A percentile compares a stretch with the other conserved stretches of the same genome.
Evolutionary conservation across 2,797 vertebrate genomes (phyloP).

Genomic region (Sarcophilus harrisii): DNA sequence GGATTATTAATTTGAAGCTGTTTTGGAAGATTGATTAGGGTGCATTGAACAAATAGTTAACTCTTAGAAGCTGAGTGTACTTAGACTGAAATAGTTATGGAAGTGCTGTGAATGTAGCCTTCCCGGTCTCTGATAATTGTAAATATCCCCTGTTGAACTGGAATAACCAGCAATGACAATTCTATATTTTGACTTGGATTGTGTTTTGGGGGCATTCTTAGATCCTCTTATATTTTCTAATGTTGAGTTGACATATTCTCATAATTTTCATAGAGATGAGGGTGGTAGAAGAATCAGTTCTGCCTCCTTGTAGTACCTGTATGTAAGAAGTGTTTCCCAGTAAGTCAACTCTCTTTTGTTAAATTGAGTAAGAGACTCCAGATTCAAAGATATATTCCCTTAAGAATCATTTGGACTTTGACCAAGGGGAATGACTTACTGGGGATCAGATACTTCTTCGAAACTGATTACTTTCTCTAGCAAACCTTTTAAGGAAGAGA

Average conservation of each 20-base stretch:
- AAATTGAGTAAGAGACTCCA: neutral
- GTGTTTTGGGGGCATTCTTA: neutral
- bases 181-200: neutral
- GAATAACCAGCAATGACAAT: neutral
- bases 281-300: neutral
- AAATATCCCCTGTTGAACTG: neutral
- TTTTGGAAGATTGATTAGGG: neutral
- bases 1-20: neutral
- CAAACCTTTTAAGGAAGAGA: neutral
- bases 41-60: neutral
- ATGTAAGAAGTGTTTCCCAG: neutral
- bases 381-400: neutral
- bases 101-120: neutral
- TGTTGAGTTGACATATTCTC: neutral
- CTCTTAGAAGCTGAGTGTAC: neutral
- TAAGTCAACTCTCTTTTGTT: neutral
- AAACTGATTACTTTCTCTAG: neutral
- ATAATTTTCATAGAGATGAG: neutral
- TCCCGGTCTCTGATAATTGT: neutral
- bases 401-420: neutral
- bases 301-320: neutral
- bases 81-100: neutral
- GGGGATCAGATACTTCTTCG: neutral
- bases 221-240: neutral
- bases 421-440: neutral